Conservation (phyloP, 1,140 invertebrate species). For the Maconellicoccus hirsutus region DNA sequence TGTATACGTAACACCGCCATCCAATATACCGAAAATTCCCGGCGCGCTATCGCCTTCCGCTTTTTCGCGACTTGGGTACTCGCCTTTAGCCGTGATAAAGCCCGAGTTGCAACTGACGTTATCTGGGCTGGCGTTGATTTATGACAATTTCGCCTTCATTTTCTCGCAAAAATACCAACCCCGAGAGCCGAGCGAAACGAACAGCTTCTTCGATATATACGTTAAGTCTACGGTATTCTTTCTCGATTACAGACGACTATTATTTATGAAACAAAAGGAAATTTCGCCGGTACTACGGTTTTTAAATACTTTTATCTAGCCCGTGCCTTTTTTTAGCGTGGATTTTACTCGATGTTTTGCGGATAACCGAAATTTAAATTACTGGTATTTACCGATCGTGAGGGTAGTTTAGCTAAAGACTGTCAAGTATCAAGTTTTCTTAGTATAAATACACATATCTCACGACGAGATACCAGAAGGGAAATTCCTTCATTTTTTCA, state of each 20-base stretch:
- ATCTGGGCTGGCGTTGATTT: constrained; percentile 19
- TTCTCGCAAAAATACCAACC: background rate
- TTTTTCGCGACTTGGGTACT: constrained; percentile 11
- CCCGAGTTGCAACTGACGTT: constrained; percentile 18
- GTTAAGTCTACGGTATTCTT: background rate
- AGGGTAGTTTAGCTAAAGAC: too few relatives aligned
- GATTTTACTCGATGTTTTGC: too few relatives aligned
- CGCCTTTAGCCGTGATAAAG: background rate
- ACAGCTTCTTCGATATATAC: background rate
- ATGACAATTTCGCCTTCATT: background rate
- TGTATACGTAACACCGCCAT: background rate
- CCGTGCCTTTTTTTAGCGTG: too few relatives aligned
- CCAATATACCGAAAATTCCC: background rate
- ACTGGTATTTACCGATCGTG: too few relatives aligned
- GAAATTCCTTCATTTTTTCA: too few relatives aligned
- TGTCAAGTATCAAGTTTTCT: too few relatives aligned
- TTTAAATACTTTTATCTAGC: background rate
- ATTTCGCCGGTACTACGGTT: background rate
- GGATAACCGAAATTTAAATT: too few relatives aligned
- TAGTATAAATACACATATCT: too few relatives aligned
- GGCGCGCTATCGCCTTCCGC: constrained; percentile 15
- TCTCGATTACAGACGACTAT: background rate
- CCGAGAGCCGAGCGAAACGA: too few relatives aligned
- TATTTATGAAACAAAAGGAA: constrained; percentile 10
- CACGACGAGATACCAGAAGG: too few relatives aligned